Base-by-base conservation (phyloP, 2,888 invertebrate species). In the Girardia tigrina region DNA sequence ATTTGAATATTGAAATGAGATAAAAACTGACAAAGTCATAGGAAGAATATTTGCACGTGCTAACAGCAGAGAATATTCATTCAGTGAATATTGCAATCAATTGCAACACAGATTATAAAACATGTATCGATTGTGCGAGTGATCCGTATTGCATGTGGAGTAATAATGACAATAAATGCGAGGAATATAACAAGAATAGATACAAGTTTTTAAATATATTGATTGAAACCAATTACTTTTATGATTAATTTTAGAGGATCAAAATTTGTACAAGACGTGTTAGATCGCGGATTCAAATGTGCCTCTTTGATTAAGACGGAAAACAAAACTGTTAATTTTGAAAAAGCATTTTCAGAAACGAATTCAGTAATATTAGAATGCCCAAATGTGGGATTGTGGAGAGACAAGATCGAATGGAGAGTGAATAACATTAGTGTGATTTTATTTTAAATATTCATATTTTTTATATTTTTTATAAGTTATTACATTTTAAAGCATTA, bases 241-340 rank as follows among this genome's bases (percentile, higher is more conserved):
- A 36, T 36, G 8, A 12, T 56, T 56, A 20, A 16, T 56, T 23
- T 20, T n/a, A 2, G 56, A 4, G n/a, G 56, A 56, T n/a, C n/a
- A 56, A 12, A n/a, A 56, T 20, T 56, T 4, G 56, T 56, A 2
- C 56, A 56, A 56, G 56, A 56, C 23, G 56, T 56, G 56, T n/a
- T 56, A n/a, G 56, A 56, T 56, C 56, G 56, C n/a, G 56, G 56
- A 12, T 56, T 56, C n/a, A 56, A 16, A 56, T 56, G 56, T 23
- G 56, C 56, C 4, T 20, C n/a, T 6, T 56, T 56, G n/a, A 56
- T 56, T 16, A 16, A 8, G n/a, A 4, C n/a, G n/a, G n/a, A n/a
- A n/a, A n/a, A n/a, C n/a, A n/a, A n/a, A n/a, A n/a, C n/a, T n/a
- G n/a, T n/a, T n/a, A n/a, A n/a, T n/a, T n/a, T n/a, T n/a, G n/a